Evolutionary conservation across 2,113 vertebrate species (phyloP).

Genomic region (Peromyscus leucopus): DNA sequence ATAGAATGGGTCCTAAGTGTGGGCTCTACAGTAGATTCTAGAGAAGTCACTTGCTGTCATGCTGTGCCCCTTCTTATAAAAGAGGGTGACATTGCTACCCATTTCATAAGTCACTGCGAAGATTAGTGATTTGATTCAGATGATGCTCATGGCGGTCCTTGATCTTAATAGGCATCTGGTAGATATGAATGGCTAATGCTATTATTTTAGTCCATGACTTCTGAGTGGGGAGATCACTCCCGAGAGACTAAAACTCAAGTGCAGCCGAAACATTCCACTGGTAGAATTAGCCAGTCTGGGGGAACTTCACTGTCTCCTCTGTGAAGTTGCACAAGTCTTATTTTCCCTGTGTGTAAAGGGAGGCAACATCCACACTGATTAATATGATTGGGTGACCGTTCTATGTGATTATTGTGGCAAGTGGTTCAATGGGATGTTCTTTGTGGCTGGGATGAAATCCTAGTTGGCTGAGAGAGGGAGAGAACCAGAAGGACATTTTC

Average conservation of each 20-base stretch:
- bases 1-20: rapidly evolving
- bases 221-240: rapidly evolving
- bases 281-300: not conserved
- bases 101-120: not conserved
- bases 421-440: not conserved
- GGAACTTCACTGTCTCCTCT: not conserved
- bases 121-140: not conserved
- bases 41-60: not conserved
- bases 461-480: not conserved
- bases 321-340: not conserved
- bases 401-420: not conserved
- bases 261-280: not conserved
- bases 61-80: not conserved
- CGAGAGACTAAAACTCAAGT: too few species aligned
- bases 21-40: not conserved
- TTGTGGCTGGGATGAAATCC: too few species aligned
- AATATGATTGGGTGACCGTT: not conserved
- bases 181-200: not conserved
- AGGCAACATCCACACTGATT: not conserved
- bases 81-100: not conserved
- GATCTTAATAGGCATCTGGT: too few species aligned
- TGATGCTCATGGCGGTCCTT: not conserved
- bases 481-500: not conserved
- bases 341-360: not conserved
- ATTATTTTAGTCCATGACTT: not conserved